Evolutionary conservation across 1,140 invertebrate species (phyloP), one percentile per base, ranked within the genome.

Genomic region (Tetramorium parvispinum): DNA sequence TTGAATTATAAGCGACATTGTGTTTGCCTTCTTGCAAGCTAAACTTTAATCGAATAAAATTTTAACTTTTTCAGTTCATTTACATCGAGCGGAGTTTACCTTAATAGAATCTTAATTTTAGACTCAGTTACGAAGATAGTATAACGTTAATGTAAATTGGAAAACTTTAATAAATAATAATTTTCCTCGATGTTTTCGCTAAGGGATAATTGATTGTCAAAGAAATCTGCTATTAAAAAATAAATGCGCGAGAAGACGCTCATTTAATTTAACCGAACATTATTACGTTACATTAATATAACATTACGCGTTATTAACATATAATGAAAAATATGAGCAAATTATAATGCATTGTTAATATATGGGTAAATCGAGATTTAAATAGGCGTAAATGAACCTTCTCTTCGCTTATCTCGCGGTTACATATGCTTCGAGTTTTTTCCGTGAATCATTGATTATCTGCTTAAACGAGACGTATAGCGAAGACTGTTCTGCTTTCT

Each of bases 361-460:
- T 32, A 53, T 51, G 8, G 1, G 40, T 88, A 73, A 88, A 68
- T 65, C 66, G 13, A 88, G n/a, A 59, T 53, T 86, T 76, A 59
- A 73, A 79, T 87, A 63, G 16, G 46, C 57, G 49, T 43, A 63
- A 8, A 68, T 88, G 32, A 32, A 32, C 32, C 71, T 73, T 46
- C 27, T 88, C 82, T 78, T 77, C n/a, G 43, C 7, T 27, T 37
- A 70, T 88, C 85, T 88, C 55, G 59, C 81, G 46, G 71, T 73
- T 88, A 88, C 27, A 21, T 18, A 7, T 46, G 71, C 79, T 88
- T 68, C 86, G 57, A 57, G 53, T 46, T 76, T 76, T 88, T 57
- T 57, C 76, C 55, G 61, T 68, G 70, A 88, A 89, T 88, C 65
- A 49, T 73, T 81, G 79, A 88, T 85, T 68, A 68, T 83, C 51